Evolutionary conservation across 2,797 vertebrate species (phyloP).

Genomic region (Gallinago solitaria): DNA sequence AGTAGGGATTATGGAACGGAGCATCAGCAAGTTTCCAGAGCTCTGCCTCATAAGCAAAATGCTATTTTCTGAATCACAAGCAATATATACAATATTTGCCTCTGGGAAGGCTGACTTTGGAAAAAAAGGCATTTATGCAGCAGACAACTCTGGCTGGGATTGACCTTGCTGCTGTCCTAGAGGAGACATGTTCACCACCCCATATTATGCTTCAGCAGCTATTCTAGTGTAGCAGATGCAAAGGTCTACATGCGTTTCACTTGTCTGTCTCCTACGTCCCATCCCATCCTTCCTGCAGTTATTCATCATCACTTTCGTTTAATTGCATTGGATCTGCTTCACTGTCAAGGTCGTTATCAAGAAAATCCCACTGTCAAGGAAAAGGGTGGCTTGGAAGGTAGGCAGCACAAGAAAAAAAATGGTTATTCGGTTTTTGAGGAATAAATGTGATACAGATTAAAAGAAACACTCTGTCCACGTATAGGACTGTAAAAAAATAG

Average conservation of each 20-base stretch:
- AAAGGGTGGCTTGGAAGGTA: background rate
- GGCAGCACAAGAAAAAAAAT: background rate
- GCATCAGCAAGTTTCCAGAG: background rate
- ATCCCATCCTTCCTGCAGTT: conserved; percentile 28
- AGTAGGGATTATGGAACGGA: background rate
- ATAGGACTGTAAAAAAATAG: background rate
- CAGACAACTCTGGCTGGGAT: background rate
- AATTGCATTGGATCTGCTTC: conserved; percentile 37
- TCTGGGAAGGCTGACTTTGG: background rate
- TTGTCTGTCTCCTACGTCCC: conserved; percentile 24
- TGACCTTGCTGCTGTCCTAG: conserved; percentile 41
- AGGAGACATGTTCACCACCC: background rate
- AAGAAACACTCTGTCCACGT: background rate
- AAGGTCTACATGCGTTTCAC: background rate
- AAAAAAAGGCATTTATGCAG: background rate
- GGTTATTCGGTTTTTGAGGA: background rate
- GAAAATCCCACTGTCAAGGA: background rate
- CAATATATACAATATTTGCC: background rate
- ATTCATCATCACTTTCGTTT: conserved; percentile 33
- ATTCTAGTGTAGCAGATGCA: background rate
- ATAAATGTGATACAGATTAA: background rate
- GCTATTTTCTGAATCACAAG: background rate
- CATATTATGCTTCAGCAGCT: conserved; percentile 27
- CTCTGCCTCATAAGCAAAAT: background rate
- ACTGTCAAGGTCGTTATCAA: conserved; percentile 24